Evolutionary conservation across 2,888 invertebrate species (phyloP).

Genomic region (Ptychoptera albimana): DNA sequence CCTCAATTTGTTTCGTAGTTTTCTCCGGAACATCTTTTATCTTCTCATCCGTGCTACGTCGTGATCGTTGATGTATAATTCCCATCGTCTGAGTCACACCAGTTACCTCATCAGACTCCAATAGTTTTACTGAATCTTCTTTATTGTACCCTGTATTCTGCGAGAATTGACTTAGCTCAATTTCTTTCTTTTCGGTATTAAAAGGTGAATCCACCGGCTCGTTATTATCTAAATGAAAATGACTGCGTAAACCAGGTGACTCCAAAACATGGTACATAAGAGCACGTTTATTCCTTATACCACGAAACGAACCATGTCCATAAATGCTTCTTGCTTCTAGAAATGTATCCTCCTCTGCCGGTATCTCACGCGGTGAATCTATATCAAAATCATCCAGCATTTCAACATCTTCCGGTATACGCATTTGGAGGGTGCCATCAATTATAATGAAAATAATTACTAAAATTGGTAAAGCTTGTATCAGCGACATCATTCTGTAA

Average conservation of each 20-base stretch:
- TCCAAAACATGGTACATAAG: slow-evolving; percentile 11
- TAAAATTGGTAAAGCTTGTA: no score
- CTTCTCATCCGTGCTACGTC: background rate
- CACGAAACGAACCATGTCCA: slow-evolving; percentile 15
- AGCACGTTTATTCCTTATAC: slow-evolving; percentile 19
- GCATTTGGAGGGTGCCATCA: slow-evolving; percentile 6
- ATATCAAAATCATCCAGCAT: slow-evolving; percentile 21
- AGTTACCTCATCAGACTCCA: background rate
- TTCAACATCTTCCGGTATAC: slow-evolving; percentile 22
- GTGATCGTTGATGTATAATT: no score
- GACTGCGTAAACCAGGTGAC: slow-evolving; percentile 13
- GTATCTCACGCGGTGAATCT: slow-evolving; percentile 10
- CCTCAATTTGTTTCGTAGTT: slow-evolving; percentile 3
- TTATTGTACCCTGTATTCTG: slow-evolving; percentile 2
- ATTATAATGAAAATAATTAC: no score
- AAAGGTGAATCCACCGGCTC: no score
- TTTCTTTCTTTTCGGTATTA: no score
- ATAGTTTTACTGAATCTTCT: slow-evolving; percentile 3
- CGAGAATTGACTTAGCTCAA: no score
- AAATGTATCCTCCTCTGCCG: slow-evolving; percentile 17
- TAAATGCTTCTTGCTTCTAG: slow-evolving; percentile 18
- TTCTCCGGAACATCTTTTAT: slow-evolving; percentile 3
- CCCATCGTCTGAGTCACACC: background rate
- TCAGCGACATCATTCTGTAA: no score
- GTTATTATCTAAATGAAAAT: slow-evolving; percentile 12